phyloP scores from a whole-genome alignment of 2,797 vertebrate genomes.

The Diplodus sargus region DNA sequence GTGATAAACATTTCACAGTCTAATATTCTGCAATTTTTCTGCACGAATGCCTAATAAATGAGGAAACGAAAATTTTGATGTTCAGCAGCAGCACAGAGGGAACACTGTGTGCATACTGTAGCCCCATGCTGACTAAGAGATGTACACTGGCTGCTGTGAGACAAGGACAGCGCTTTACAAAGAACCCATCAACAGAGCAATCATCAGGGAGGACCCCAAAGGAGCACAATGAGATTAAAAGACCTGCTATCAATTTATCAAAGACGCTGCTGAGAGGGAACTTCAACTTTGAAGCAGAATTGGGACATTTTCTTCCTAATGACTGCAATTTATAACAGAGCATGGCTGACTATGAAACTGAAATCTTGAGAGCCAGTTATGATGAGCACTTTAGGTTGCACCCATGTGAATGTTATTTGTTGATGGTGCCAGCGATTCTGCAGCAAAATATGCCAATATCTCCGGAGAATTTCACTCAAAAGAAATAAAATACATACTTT shows the following conservation, averaged over 20 bases:
- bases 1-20: constrained; percentile 16
- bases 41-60: constrained; percentile 33
- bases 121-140: constrained; percentile 38
- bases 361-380: constrained; percentile 52
- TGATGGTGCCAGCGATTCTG: neutral
- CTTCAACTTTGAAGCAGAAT: constrained; percentile 71
- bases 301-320: constrained; percentile 69
- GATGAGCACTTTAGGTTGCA: constrained; percentile 47
- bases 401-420: constrained; percentile 34
- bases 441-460: constrained; percentile 17
- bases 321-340: constrained; percentile 69
- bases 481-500: neutral
- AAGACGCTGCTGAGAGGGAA: constrained; percentile 60
- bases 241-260: constrained; percentile 76
- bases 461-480: constrained; percentile 4
- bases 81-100: constrained; percentile 29
- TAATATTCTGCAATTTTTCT: constrained; percentile 18
- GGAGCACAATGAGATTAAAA: constrained; percentile 72
- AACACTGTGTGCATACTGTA: constrained; percentile 31
- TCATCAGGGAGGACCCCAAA: constrained; percentile 65
- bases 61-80: constrained; percentile 39
- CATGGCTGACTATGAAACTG: constrained; percentile 48
- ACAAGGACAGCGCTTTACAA: constrained; percentile 65
- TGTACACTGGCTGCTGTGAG: constrained; percentile 47
- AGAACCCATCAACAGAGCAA: constrained; percentile 71